Base-by-base conservation (phyloP, 2,888 invertebrate genomes). In the Pheosia tremula region DNA sequence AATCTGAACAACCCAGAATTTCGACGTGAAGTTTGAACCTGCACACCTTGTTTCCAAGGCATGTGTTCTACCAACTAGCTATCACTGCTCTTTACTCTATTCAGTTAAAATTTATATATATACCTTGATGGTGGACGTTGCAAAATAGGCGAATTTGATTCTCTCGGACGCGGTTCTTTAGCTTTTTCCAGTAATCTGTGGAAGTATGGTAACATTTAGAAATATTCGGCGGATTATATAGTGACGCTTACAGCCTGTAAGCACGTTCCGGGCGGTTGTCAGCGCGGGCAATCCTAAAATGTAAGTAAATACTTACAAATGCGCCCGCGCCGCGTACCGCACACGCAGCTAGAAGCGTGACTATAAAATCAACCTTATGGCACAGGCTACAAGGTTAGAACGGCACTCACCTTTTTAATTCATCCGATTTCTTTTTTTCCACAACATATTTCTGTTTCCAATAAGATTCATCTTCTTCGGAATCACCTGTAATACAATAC, bases 361-460 rank as follows among this genome's bases (percentile, higher is more conserved):
- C 41, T 41, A 41, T 41, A 7, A 41, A 41, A 41, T 36, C n/a
- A 37, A 62, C 24, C 76, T 24, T 24, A 24, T 24, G 24, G 24
- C 24, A 24, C 24, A 24, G 24, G 24, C 24, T 24, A 24, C 24
- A 24, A 24, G 24, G 1, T 24, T 24, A 11, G 10, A n/a, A 47
- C 11, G 4, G 45, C n/a, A n/a, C 47, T 82, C 77, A 90, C 91
- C 79, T 87, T 61, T 83, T 80, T 5, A 90, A 73, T 68, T 86
- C 84, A 3, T 79, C 77, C 0, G 79, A 77, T 67, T 81, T 86
- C 68, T 83, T 85, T 65, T 80, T 88, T 66, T 90, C 87, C 61
- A 88, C 86, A 1, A 85, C 81, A 77, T 91, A 93, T 76, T 90
- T 93, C 4, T 78, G 67, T 73, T 86, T 90, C 93, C 93, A 93